A percentile compares a stretch with the other conserved stretches of the same genome.
Conservation (phyloP, 1,140 invertebrate genomes). For the Leptopilina boulardi region DNA sequence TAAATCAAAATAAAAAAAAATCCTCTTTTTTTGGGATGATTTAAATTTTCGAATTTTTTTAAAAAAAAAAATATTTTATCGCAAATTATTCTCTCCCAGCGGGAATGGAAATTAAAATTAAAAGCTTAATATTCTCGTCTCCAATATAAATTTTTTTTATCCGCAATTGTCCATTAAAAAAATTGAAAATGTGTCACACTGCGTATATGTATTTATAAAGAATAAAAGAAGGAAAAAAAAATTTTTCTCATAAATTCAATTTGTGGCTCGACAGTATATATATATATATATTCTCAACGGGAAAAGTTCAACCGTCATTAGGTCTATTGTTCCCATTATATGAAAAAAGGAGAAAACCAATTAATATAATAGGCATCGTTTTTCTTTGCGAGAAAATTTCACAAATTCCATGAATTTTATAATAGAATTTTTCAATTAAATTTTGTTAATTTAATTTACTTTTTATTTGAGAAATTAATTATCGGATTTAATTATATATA, state of each 20-base stretch:
- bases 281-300: background rate
- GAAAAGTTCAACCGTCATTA: slow-evolving; percentile 9
- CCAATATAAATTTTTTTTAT: too few species aligned
- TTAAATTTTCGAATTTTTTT: too few species aligned
- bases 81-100: too few species aligned
- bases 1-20: too few species aligned
- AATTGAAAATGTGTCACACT: background rate
- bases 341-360: slow-evolving; percentile 10
- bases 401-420: background rate
- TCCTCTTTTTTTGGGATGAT: too few species aligned
- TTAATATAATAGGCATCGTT: slow-evolving; percentile 8
- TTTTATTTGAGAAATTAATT: too few species aligned
- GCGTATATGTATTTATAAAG: background rate
- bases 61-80: too few species aligned
- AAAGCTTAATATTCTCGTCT: background rate
- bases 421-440: background rate
- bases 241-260: slow-evolving; percentile 10
- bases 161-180: background rate
- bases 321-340: slow-evolving; percentile 11
- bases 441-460: background rate
- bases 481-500: too few species aligned
- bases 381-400: background rate
- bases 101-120: background rate
- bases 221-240: background rate
- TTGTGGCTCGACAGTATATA: background rate